phyloP scores from a whole-genome alignment of 2,113 vertebrate species.

The Cyphomyrus discorhynchus region DNA sequence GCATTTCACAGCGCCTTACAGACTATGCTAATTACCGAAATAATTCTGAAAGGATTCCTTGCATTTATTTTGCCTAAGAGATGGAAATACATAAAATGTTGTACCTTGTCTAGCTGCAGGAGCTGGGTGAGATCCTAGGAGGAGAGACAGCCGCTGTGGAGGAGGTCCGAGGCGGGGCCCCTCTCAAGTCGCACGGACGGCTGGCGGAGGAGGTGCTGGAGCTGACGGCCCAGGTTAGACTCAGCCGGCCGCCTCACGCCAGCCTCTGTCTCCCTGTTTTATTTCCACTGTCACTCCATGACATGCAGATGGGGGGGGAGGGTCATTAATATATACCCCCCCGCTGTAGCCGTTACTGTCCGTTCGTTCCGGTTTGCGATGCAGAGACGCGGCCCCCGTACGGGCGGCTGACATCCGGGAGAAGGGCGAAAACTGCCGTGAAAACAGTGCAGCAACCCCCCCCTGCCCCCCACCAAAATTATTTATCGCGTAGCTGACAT shows the following conservation, averaged over 20 bases:
- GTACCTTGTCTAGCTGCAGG: constrained; percentile 28
- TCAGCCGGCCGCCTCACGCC: not conserved
- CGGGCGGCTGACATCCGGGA: not conserved
- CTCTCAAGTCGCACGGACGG: constrained; percentile 19
- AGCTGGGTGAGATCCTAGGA: constrained; percentile 26
- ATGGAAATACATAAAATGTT: constrained; percentile 4
- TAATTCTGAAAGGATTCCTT: not conserved
- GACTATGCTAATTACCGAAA: not conserved
- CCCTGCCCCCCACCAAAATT: not conserved
- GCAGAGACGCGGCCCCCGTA: not conserved
- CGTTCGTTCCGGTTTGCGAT: not conserved
- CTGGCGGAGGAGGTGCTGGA: constrained; percentile 22
- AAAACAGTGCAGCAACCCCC: not conserved
- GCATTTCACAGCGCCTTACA: not conserved
- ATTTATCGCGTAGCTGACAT: not conserved
- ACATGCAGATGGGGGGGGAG: not conserved
- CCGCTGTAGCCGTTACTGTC: not conserved
- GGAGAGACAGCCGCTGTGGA: constrained; percentile 18
- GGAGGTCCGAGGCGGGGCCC: constrained; percentile 23
- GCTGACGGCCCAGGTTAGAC: constrained; percentile 34
- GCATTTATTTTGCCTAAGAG: not conserved
- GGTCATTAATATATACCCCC: not conserved
- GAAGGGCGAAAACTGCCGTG: not conserved
- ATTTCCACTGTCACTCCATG: not conserved
- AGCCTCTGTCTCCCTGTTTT: not conserved